These are phyloP conservation scores for Mesocricetus auratus DNA, from an alignment of 2,113 vertebrate genomes.

Conservation along the genomic window DNA sequence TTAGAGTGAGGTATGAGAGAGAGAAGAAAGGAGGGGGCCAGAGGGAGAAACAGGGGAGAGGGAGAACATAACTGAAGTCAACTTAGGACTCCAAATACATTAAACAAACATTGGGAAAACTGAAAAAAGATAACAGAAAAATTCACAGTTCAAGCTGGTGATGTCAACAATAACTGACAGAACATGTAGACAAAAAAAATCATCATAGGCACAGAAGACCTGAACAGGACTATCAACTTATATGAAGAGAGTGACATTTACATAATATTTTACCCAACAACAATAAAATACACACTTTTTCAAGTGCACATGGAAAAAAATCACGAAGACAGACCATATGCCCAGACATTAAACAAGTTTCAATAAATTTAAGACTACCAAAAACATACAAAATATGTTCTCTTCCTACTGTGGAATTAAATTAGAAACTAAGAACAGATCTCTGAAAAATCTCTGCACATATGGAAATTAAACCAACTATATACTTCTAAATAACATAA, in stretches of 20 bases:
- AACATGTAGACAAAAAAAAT: not conserved
- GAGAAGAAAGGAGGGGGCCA: too few relatives aligned
- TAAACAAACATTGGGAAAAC: not conserved
- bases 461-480: slow-evolving; percentile 29
- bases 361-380: slow-evolving; percentile 49
- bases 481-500: not conserved
- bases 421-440: slow-evolving; percentile 52
- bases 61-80: not conserved
- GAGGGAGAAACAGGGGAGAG: not conserved
- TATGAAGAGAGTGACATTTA: slow-evolving; percentile 13
- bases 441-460: slow-evolving; percentile 29
- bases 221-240: not conserved
- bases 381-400: slow-evolving; percentile 62
- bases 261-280: not conserved
- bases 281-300: not conserved
- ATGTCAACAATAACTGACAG: not conserved
- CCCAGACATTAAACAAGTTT: slow-evolving; percentile 44
- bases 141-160: not conserved
- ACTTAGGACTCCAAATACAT: not conserved
- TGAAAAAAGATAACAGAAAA: slow-evolving; percentile 11
- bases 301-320: slow-evolving; percentile 7
- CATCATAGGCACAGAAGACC: not conserved
- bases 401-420: slow-evolving; percentile 49
- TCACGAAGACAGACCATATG: slow-evolving; percentile 42
- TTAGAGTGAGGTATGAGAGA: too few relatives aligned